Percentiles rank a stretch among this genome's conserved stretches.
These are phyloP conservation scores for Liodrosophila aerea DNA, from an alignment of 2,888 invertebrate genomes.

Conservation along the genomic window DNA sequence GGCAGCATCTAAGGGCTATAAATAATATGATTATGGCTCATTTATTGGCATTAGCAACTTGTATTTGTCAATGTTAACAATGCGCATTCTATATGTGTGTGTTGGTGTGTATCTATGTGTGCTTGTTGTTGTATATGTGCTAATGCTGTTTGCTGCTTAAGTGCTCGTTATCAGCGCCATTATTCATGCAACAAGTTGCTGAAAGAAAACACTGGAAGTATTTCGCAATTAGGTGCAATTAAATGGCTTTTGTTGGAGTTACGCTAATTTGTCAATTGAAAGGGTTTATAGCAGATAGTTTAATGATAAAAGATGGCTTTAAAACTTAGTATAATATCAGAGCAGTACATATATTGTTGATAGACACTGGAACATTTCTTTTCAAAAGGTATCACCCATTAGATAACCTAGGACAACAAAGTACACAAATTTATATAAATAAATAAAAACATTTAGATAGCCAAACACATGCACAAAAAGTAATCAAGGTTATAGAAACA, in stretches of 20 bases:
- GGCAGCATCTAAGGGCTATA: constrained; percentile 46
- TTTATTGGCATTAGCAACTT: constrained; percentile 58
- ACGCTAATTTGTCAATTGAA: no score
- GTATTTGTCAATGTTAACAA: constrained; percentile 68
- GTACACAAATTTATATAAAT: no score
- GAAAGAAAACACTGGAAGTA: neutral
- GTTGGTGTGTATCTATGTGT: constrained; percentile 17
- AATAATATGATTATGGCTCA: constrained; percentile 71
- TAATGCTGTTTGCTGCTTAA: constrained; percentile 22
- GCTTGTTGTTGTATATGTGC: constrained; percentile 12
- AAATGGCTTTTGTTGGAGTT: constrained; percentile 4
- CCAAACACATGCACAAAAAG: no score
- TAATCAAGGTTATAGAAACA: no score
- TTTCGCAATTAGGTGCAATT: constrained; percentile 53
- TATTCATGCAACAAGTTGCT: constrained; percentile 68
- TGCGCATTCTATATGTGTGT: constrained; percentile 31
- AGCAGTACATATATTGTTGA: no score
- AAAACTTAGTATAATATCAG: no score
- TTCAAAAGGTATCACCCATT: no score
- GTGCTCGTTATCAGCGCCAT: constrained; percentile 53
- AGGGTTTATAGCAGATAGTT: neutral
- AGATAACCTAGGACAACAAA: no score
- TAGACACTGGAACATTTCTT: no score
- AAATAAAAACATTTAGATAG: no score
- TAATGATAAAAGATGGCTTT: no score